Conservation (phyloP, 1,140 invertebrate genomes). For the Nasonia vitripennis region DNA sequence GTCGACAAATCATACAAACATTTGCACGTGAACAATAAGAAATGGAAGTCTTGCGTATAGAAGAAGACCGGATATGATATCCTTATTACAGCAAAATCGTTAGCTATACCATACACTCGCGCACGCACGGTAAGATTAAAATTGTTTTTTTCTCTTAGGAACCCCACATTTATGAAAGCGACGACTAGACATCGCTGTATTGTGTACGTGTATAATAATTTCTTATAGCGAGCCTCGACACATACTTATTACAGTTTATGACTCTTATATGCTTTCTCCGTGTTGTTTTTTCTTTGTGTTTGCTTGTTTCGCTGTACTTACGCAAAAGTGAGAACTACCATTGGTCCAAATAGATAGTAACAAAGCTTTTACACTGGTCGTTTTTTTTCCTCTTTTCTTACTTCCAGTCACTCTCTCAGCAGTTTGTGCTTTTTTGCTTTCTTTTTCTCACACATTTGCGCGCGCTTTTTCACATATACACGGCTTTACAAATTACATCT, state of each 20-base stretch:
- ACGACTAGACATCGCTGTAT: not conserved
- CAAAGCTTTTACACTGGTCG: slow-evolving; percentile 4
- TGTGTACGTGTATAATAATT: slow-evolving; percentile 7
- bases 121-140: slow-evolving; percentile 16
- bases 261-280: not conserved
- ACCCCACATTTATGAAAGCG: slow-evolving; percentile 47
- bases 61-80: not conserved
- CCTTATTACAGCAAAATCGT: not conserved
- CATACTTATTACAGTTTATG: slow-evolving; percentile 17
- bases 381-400: not conserved
- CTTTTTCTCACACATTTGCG: not conserved
- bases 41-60: not conserved
- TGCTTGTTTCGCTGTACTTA: slow-evolving; percentile 31
- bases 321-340: slow-evolving; percentile 32
- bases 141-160: slow-evolving; percentile 40
- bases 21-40: not conserved
- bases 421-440: not conserved
- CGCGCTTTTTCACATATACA: slow-evolving; percentile 31
- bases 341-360: slow-evolving; percentile 51
- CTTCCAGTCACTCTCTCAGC: not conserved
- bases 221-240: slow-evolving; percentile 35
- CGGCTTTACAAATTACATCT: slow-evolving; percentile 9
- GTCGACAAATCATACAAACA: not conserved
- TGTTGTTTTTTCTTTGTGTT: slow-evolving; percentile 11
- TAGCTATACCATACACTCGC: not conserved